A percentile compares a stretch with the other conserved stretches of the same genome.
Evolutionary conservation across 2,888 invertebrate species (phyloP).

Genomic region (Cosmorhoe ocellata): DNA sequence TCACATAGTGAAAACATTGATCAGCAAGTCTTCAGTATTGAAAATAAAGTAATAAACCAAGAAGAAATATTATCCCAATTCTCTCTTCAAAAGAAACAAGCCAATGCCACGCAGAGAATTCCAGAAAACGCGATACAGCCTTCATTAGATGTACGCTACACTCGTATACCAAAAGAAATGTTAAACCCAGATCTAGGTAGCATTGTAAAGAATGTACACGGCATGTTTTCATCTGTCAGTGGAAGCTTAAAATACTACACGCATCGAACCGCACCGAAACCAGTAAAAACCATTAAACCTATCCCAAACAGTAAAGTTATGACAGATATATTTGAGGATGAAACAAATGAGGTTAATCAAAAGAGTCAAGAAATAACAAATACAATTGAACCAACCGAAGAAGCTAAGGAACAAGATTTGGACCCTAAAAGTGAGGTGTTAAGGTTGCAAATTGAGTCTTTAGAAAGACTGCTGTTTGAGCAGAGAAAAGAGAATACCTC

Average conservation of each 20-base stretch:
- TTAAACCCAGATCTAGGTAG: conserved; percentile 70
- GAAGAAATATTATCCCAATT: conserved; percentile 65
- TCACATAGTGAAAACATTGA: conserved; percentile 38
- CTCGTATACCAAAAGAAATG: conserved; percentile 66
- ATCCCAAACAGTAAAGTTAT: conserved; percentile 66
- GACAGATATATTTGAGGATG: conserved; percentile 73
- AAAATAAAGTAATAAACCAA: conserved; percentile 53
- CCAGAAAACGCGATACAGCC: conserved; percentile 47
- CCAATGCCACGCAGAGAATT: conserved; percentile 59
- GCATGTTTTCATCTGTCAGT: conserved; percentile 74
- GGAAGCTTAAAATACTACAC: conserved; percentile 73
- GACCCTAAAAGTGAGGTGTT: conserved; percentile 44
- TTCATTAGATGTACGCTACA: conserved; percentile 47
- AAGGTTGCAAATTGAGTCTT: conserved; percentile 61
- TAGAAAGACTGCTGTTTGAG: conserved; percentile 64
- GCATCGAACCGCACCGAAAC: conserved; percentile 56
- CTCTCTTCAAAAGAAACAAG: conserved; percentile 59
- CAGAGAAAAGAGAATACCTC: conserved; percentile 63
- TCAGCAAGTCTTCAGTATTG: too few species aligned
- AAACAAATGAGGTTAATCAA: conserved; percentile 32
- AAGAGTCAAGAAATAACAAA: not conserved
- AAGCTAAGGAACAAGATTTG: conserved; percentile 6
- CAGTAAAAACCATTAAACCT: conserved; percentile 48
- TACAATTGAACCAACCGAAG: not conserved
- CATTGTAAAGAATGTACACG: conserved; percentile 77